A percentile compares a stretch with the other conserved stretches of the same genome.
Conservation (phyloP, 2,888 invertebrate genomes). For the Drosophila cognata region DNA sequence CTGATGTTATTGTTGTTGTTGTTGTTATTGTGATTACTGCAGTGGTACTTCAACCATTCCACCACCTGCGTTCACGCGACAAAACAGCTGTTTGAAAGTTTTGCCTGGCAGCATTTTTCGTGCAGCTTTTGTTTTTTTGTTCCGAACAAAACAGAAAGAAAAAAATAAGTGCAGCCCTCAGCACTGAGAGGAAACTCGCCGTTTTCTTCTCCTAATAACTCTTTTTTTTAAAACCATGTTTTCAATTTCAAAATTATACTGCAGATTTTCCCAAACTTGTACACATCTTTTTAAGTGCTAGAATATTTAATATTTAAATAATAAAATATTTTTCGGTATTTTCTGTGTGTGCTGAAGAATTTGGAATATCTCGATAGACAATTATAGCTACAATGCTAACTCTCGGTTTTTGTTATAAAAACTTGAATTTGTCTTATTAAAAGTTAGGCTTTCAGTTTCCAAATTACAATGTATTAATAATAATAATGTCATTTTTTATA, state of each 20-base stretch:
- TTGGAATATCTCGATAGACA: background rate
- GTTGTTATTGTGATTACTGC: constrained; percentile 32
- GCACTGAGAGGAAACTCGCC: background rate
- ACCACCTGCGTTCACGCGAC: constrained; percentile 31
- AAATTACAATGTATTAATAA: background rate
- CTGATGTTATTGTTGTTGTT: constrained; percentile 16
- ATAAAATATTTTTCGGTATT: background rate
- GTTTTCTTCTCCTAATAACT: background rate
- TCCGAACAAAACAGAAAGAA: background rate
- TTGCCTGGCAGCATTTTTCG: constrained; percentile 51
- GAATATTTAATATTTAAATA: background rate
- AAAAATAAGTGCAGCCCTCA: constrained; percentile 35
- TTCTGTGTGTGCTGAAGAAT: background rate
- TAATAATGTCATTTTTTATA: background rate
- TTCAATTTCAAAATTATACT: background rate
- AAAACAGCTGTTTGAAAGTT: constrained; percentile 64
- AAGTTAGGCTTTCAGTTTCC: background rate
- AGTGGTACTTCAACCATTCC: constrained; percentile 60
- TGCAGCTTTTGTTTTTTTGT: constrained; percentile 48
- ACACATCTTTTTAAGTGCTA: background rate
- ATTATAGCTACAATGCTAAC: background rate
- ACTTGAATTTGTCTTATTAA: background rate
- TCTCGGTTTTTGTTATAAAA: background rate
- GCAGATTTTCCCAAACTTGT: background rate
- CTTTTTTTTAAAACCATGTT: background rate